Percentiles rank a stretch among this genome's conserved stretches.
These are phyloP conservation scores for Epinotia nisella DNA, from an alignment of 2,888 invertebrate species.

Conservation along the genomic window DNA sequence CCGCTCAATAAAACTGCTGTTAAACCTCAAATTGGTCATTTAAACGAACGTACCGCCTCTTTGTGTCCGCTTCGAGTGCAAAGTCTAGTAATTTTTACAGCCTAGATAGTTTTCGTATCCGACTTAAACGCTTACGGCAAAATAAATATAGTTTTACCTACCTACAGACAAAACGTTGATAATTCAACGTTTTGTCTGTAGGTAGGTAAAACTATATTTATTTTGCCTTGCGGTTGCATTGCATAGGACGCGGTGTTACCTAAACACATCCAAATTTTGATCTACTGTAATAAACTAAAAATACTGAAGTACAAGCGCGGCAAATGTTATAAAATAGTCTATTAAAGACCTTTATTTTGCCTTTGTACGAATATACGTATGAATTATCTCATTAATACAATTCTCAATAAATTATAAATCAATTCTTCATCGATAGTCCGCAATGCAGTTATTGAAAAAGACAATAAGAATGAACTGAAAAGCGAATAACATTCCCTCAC, in stretches of 20 bases:
- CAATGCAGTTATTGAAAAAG: constrained; percentile 19
- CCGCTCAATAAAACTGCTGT: constrained; percentile 76
- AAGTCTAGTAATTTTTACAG: constrained; percentile 35
- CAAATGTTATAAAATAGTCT: no score
- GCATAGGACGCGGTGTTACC: background rate
- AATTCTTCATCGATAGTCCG: background rate
- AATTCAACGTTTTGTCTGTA: background rate
- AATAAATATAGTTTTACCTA: background rate
- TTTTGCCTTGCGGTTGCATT: background rate
- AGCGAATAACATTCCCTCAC: constrained; percentile 9
- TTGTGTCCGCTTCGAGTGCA: constrained; percentile 47
- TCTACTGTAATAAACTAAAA: background rate
- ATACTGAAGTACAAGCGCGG: no score
- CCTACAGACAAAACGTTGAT: background rate
- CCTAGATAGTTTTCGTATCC: constrained; percentile 19
- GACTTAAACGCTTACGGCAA: background rate
- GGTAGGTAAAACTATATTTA: background rate
- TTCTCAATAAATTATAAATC: constrained; percentile 1
- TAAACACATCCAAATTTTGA: background rate
- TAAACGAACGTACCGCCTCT: constrained; percentile 61
- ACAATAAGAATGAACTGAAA: constrained; percentile 4
- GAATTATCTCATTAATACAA: constrained; percentile 6
- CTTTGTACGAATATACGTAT: no score
- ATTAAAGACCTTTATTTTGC: no score
- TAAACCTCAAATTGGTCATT: constrained; percentile 68